These are phyloP conservation scores for Bombus confusus DNA, from an alignment of 1,140 invertebrate species.

Conservation along the genomic window DNA sequence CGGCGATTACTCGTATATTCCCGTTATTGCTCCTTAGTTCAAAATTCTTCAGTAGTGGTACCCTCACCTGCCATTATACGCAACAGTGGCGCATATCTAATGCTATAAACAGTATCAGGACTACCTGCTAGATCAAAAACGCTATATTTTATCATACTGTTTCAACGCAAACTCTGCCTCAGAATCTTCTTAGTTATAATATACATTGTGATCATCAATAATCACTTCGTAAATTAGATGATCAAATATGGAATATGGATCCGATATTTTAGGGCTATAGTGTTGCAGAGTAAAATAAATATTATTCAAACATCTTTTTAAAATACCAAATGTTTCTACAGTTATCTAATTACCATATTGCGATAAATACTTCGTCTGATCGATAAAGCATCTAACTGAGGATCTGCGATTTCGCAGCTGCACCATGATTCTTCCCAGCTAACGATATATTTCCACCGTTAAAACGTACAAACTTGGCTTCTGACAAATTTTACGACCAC, in stretches of 20 bases:
- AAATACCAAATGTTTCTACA: no score
- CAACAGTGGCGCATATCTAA: background rate
- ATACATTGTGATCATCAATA: background rate
- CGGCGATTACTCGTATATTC: background rate
- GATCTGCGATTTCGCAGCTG: background rate
- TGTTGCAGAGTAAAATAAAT: background rate
- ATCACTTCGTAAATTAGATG: background rate
- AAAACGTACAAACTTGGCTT: background rate
- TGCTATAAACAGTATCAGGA: background rate
- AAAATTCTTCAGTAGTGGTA: background rate
- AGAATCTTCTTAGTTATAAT: background rate
- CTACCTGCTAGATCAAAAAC: background rate
- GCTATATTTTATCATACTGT: background rate
- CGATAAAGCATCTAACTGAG: no score
- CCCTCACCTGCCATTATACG: background rate
- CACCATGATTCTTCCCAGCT: background rate
- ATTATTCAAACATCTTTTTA: no score
- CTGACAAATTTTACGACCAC: background rate
- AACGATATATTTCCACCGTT: background rate
- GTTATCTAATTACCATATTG: no score
- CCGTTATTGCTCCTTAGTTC: background rate
- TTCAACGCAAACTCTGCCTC: background rate
- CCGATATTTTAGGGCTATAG: no score
- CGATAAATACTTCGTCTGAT: no score
- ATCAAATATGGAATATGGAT: background rate